Evolutionary conservation across 2,888 invertebrate species (phyloP), one percentile per base, ranked within the genome.

Genomic region (Drosophila conformis): DNA sequence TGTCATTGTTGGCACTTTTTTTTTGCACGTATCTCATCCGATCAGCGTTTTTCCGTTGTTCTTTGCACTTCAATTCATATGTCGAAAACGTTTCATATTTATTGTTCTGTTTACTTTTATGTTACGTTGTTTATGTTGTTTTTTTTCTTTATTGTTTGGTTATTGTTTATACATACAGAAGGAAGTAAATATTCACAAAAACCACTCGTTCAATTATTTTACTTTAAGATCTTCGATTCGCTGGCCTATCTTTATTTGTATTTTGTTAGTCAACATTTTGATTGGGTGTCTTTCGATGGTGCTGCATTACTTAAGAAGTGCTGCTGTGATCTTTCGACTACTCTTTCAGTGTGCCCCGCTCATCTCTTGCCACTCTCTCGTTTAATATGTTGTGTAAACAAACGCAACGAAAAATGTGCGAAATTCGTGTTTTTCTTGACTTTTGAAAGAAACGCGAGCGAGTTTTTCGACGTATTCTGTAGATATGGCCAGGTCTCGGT

Each of bases 361-460:
- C 13, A 21, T 72, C 57, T 33, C 27, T 53, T 49, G 40, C 13
- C 25, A 25, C 25, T 2, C 29, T 40, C 66, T 67, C 70, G 40
- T 38, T 63, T 66, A 56, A 66, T 69, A 58, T 42, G 15, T 59
- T 69, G 56, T 66, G 78, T 59, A 71, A 68, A 78, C 51, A 69
- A 75, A 61, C 49, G 57, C 49, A 49, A 25, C 21, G 29, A 61
- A 64, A 81, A 63, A 72, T 76, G 72, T 72, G 76, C 69, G 74
- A 83, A 72, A 56, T 73, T 83, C 73, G 78, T 75, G 77, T 69
- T 73, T 75, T 73, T 83, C 73, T 73, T 73, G 67, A 73, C 27
- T 68, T 77, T 70, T 76, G 31, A 42, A 73, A 69, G 80, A 82
- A 72, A 60, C 67, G 59, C 70, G 52, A 59, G 53, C 64, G 33